A percentile compares a stretch with the other conserved stretches of the same genome.
Conservation (phyloP, 2,888 invertebrate species). For the Eristalis tenax region DNA sequence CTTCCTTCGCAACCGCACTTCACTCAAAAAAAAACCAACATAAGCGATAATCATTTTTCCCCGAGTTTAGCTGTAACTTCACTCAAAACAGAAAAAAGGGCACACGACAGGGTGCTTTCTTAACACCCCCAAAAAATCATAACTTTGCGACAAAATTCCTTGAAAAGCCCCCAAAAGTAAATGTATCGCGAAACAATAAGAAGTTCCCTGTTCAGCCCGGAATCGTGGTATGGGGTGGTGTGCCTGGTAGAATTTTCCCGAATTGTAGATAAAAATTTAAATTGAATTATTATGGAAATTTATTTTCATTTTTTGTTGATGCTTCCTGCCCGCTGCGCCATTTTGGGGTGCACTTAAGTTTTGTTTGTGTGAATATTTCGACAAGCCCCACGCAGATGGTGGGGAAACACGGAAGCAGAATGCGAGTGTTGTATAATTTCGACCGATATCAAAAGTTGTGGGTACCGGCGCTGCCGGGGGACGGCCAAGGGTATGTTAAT, state of each 20-base stretch:
- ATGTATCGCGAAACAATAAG: slow-evolving; percentile 33
- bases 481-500: background rate
- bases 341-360: slow-evolving; percentile 50
- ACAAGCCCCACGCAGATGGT: slow-evolving; percentile 21
- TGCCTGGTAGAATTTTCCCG: slow-evolving; percentile 31
- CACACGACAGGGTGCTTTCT: background rate
- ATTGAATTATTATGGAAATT: slow-evolving; percentile 70
- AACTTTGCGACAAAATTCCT: background rate
- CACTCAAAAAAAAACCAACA: background rate
- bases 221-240: background rate
- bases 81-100: slow-evolving; percentile 56
- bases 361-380: slow-evolving; percentile 29
- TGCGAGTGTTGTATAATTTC: slow-evolving; percentile 14
- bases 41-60: slow-evolving; percentile 28
- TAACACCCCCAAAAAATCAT: background rate
- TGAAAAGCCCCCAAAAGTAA: background rate
- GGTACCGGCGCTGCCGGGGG: background rate
- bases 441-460: slow-evolving; percentile 7
- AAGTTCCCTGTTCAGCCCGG: no score
- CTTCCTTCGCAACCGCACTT: background rate
- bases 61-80: slow-evolving; percentile 56
- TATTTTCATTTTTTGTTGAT: background rate
- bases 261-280: slow-evolving; percentile 62
- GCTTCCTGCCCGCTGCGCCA: background rate
- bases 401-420: slow-evolving; percentile 13